These are phyloP conservation scores for Dendroctonus ponderosae DNA, from an alignment of 1,140 invertebrate genomes.

Conservation along the genomic window DNA sequence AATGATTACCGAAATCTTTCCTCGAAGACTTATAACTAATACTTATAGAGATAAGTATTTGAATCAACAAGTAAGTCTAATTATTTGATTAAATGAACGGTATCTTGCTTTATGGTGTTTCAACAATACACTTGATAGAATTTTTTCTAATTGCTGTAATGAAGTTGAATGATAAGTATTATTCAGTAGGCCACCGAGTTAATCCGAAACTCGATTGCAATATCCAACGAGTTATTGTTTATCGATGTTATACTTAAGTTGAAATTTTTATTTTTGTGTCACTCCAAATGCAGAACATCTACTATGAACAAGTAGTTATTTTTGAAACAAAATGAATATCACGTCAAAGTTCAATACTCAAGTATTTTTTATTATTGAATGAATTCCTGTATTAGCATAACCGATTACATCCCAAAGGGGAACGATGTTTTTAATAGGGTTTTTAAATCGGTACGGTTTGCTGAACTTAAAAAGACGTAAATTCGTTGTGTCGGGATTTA, in stretches of 20 bases:
- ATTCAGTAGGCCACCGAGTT: conserved; percentile 1
- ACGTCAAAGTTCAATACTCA: conserved; percentile 16
- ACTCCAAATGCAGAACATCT: too few species aligned
- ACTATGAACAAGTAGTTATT: too few species aligned
- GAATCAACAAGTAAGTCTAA: conserved; percentile 15
- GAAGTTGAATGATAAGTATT: conserved; percentile 6
- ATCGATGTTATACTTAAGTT: too few species aligned
- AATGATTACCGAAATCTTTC: conserved; percentile 25
- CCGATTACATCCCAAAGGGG: conserved; percentile 26
- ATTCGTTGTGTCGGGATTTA: conserved; percentile 41
- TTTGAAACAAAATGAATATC: neutral
- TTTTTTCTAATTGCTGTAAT: conserved; percentile 14
- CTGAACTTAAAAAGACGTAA: conserved; percentile 41
- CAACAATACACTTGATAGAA: conserved; percentile 9
- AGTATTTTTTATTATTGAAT: conserved; percentile 19
- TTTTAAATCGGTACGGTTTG: conserved; percentile 36
- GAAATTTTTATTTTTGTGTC: too few species aligned
- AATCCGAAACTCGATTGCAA: neutral
- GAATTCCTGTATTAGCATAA: conserved; percentile 21
- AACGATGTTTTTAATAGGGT: conserved; percentile 27
- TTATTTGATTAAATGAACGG: conserved; percentile 8
- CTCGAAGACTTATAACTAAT: conserved; percentile 1
- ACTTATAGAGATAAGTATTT: conserved; percentile 14
- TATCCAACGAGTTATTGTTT: too few species aligned
- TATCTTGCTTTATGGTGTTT: conserved; percentile 6